A percentile compares a stretch with the other conserved stretches of the same genome.
Evolutionary conservation across 2,113 vertebrate species (phyloP).

Genomic region (Bostrychus sinensis): DNA sequence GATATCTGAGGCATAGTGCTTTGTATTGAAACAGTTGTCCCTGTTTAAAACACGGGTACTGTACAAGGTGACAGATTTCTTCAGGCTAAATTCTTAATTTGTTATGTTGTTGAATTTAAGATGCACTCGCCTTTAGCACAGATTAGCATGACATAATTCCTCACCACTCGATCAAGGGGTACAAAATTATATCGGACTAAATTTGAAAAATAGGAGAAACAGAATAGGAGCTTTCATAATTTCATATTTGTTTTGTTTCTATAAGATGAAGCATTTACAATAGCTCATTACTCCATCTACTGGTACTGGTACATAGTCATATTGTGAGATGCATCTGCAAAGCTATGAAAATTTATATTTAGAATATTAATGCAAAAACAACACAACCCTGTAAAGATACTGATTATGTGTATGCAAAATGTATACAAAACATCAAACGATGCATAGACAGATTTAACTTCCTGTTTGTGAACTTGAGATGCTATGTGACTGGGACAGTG

Average conservation of each 20-base stretch:
- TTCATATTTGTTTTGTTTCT: background rate
- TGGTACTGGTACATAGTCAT: background rate
- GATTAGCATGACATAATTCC: too few relatives aligned
- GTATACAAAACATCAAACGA: constrained; percentile 55
- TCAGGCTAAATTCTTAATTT: too few relatives aligned
- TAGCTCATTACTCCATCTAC: background rate
- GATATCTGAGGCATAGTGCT: too few relatives aligned
- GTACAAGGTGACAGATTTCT: too few relatives aligned
- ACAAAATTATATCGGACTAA: too few relatives aligned
- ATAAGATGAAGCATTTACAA: background rate
- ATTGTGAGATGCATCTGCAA: background rate
- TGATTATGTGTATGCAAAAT: constrained; percentile 33
- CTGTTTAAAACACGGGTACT: too few relatives aligned
- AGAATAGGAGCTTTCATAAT: too few relatives aligned
- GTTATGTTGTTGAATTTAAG: too few relatives aligned
- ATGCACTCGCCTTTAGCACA: too few relatives aligned
- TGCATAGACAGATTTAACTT: constrained; percentile 73
- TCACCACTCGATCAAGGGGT: too few relatives aligned
- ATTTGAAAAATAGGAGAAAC: too few relatives aligned
- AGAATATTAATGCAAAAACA: background rate
- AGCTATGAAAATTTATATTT: background rate
- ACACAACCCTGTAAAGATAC: background rate
- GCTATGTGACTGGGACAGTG: constrained; percentile 42
- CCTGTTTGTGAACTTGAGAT: constrained; percentile 75
- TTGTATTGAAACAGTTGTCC: too few relatives aligned